phyloP scores from a whole-genome alignment of 2,888 invertebrate species.

The Pteria penguin region DNA sequence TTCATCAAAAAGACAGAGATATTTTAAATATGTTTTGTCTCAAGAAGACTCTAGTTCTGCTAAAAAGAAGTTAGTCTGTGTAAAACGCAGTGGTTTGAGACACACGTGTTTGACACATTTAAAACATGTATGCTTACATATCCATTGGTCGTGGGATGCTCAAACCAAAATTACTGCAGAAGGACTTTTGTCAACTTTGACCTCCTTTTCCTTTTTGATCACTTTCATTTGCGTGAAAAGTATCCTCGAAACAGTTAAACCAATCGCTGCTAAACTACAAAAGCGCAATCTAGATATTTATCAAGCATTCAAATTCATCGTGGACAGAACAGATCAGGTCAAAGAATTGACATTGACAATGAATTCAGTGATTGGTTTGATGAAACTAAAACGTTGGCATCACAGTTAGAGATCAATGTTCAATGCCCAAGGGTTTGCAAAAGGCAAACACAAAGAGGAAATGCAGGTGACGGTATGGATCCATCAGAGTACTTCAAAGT shows the following conservation, averaged over 20 bases:
- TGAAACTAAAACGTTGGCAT: neutral
- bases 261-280: conserved; percentile 2
- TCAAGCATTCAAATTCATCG: too few species aligned
- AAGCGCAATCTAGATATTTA: neutral
- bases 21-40: too few species aligned
- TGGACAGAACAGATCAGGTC: neutral
- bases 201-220: neutral
- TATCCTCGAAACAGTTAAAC: neutral
- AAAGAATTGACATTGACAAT: neutral
- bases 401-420: neutral
- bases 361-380: neutral
- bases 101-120: neutral
- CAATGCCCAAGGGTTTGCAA: neutral
- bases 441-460: conserved; percentile 5
- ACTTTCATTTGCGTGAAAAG: too few species aligned
- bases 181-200: conserved; percentile 1
- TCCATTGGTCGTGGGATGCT: conserved; percentile 4
- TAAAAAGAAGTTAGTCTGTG: conserved; percentile 12
- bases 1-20: conserved; percentile 21
- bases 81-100: conserved; percentile 10
- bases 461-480: neutral
- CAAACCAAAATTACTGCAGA: neutral
- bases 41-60: too few species aligned
- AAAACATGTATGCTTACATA: neutral
- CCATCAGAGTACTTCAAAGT: too few species aligned